Conservation (phyloP, 2,888 invertebrate species). For the Acronicta alni region DNA sequence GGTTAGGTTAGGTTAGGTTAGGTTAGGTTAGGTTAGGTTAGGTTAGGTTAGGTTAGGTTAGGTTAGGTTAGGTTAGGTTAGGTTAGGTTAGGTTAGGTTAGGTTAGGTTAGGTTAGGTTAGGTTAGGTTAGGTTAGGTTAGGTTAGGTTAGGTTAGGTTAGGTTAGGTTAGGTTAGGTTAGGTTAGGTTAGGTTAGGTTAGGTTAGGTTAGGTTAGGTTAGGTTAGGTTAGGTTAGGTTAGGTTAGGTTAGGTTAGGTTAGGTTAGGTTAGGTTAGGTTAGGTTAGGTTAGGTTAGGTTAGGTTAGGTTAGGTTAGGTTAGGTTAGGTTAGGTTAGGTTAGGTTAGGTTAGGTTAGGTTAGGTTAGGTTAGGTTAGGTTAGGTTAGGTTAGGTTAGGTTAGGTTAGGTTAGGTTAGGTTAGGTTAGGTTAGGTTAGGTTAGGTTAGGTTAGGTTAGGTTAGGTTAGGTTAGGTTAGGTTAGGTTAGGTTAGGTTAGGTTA, state of each 20-base stretch:
- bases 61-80: slow-evolving; percentile 39
- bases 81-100: slow-evolving; percentile 23
- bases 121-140: slow-evolving; percentile 44
- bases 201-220: slow-evolving; percentile 49
- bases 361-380: slow-evolving; percentile 10
- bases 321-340: slow-evolving; percentile 54
- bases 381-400: slow-evolving; percentile 17
- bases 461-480: slow-evolving; percentile 38
- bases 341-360: slow-evolving; percentile 13
- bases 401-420: slow-evolving; percentile 14
- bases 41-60: slow-evolving; percentile 41
- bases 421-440: slow-evolving; percentile 14
- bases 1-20: slow-evolving; percentile 32
- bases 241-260: slow-evolving; percentile 23
- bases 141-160: slow-evolving; percentile 44
- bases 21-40: slow-evolving; percentile 39
- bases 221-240: slow-evolving; percentile 47
- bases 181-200: slow-evolving; percentile 49
- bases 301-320: slow-evolving; percentile 47
- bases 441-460: slow-evolving; percentile 16
- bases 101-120: slow-evolving; percentile 20
- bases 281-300: slow-evolving; percentile 50
- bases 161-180: slow-evolving; percentile 49
- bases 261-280: slow-evolving; percentile 43
- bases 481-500: slow-evolving; percentile 51